Conservation (phyloP, 1,140 invertebrate species). For the Drosophila santomea region DNA sequence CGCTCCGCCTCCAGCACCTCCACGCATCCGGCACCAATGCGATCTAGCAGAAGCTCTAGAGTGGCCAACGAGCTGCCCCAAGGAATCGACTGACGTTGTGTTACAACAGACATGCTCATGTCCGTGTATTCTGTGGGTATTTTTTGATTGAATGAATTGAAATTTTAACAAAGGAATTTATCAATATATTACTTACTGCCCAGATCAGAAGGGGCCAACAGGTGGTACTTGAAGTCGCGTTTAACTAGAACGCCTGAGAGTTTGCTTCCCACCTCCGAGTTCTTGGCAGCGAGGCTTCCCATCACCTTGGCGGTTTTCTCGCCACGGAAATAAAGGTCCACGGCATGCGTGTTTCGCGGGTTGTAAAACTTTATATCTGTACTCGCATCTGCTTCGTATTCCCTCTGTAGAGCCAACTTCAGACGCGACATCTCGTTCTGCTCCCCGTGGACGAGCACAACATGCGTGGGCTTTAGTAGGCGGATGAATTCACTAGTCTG, state of each 20-base stretch:
- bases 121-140: constrained; percentile 94
- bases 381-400: constrained; percentile 96
- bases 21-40: constrained; percentile 92
- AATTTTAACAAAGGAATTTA: not conserved
- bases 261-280: constrained; percentile 90
- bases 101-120: constrained; percentile 95
- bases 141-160: too few relatives aligned
- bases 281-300: constrained; percentile 94
- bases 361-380: constrained; percentile 97
- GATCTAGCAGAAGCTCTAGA: constrained; percentile 93
- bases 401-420: constrained; percentile 96
- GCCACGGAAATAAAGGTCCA: constrained; percentile 97
- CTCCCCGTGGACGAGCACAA: constrained; percentile 98
- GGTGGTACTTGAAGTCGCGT: constrained; percentile 99
- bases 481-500: constrained; percentile 99
- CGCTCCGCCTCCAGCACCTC: constrained; percentile 90
- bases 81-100: constrained; percentile 94
- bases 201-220: constrained; percentile 95
- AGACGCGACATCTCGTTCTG: constrained; percentile 99
- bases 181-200: constrained; percentile 88
- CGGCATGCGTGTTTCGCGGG: constrained; percentile 97
- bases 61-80: constrained; percentile 92
- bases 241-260: constrained; percentile 98
- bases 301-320: constrained; percentile 99
- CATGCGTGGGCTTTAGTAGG: constrained; percentile 96